These are phyloP conservation scores for Dryococelus australis DNA, from an alignment of 2,888 invertebrate genomes.

Conservation along the genomic window DNA sequence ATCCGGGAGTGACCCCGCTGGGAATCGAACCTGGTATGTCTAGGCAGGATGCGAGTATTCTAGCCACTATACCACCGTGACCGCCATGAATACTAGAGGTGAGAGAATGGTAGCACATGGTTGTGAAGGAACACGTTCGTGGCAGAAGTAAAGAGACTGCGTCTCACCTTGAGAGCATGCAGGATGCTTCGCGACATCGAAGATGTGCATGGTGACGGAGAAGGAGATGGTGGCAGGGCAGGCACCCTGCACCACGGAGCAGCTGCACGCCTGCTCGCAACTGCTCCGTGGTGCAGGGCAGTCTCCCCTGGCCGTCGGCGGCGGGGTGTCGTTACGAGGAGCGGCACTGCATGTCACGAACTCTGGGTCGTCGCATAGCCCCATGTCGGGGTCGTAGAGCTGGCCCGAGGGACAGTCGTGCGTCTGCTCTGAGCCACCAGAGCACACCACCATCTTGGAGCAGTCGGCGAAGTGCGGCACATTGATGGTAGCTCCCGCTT, in stretches of 20 bases:
- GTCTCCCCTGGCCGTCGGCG: background rate
- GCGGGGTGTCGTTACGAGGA: background rate
- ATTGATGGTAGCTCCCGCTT: background rate
- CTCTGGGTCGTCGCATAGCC: background rate
- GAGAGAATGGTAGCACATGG: too few relatives aligned
- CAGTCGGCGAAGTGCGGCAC: background rate
- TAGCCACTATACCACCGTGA: too few relatives aligned
- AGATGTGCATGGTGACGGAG: background rate
- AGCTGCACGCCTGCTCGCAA: background rate
- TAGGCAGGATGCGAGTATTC: too few relatives aligned
- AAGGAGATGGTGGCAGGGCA: background rate
- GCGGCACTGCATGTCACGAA: background rate
- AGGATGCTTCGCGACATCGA: background rate
- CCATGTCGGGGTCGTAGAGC: background rate
- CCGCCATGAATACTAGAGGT: too few relatives aligned
- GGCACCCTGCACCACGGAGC: background rate
- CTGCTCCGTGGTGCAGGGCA: background rate
- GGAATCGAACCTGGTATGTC: too few relatives aligned
- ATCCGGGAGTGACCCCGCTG: too few relatives aligned
- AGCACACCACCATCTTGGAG: constrained; percentile 5
- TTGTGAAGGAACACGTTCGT: too few relatives aligned
- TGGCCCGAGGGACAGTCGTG: background rate
- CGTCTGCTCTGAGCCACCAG: background rate
- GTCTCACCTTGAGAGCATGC: background rate
- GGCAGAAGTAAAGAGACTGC: too few relatives aligned